Base-by-base conservation (phyloP, 2,113 vertebrate species). In the Rhodinocichla rosea region DNA sequence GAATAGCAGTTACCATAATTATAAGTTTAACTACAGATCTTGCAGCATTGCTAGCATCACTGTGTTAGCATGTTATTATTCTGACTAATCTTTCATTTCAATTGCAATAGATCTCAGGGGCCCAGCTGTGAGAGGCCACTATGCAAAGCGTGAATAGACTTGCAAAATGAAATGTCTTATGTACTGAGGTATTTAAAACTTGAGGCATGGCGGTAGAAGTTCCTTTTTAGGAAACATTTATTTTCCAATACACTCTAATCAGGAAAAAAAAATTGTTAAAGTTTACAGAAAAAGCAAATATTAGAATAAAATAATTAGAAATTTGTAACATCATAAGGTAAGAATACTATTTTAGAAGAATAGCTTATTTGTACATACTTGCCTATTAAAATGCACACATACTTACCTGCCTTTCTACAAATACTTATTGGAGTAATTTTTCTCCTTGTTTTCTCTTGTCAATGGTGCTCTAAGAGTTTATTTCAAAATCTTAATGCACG, bases 11-110 rank as follows among this genome's bases (percentile, higher is more conserved):
- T 76, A 49, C n/a, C 10, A n/a, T 71, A 50, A 94, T 87, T 91
- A 52, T 27, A 87, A 71, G 44, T 71, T 75, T 50, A 94, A 69
- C 35, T 15, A 49, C 49, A 65, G 22, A 47, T 42, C 53, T 90
- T 73, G 35, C 1, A 70, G 27, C 49, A 64, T 32, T 69, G 55
- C n/a, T 60, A 75, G 9, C 40, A 90, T 60, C 78, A 83, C 32
- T 52, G 7, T 42, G 13, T 47, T 83, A 83, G 9, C 32, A n/a
- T 52, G 60, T 39, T 79, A 44, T 69, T 86, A 57, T 83, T 77
- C 52, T 75, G 53, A 71, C 37, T 64, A 76, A 78, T 47, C 52
- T 87, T 84, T 91, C 35, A 47, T 82, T 93, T 91, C 26, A 79
- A 44, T 45, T 88, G 62, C 40, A 59, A 5, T 35, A 57, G 28